phyloP scores from a whole-genome alignment of 2,888 invertebrate genomes.

The Tetranychus truncatus region DNA sequence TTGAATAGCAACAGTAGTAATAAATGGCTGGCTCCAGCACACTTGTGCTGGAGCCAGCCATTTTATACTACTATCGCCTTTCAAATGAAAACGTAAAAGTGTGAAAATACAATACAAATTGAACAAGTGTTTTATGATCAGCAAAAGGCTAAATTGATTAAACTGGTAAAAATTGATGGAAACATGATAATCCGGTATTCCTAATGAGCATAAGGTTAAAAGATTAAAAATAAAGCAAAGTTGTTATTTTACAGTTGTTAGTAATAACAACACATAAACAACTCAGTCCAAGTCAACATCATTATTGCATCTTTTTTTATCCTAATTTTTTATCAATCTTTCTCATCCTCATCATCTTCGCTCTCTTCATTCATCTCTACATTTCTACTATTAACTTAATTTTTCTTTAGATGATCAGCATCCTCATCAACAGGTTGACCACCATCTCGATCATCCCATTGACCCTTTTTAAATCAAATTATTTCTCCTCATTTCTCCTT shows the following conservation, averaged over 20 bases:
- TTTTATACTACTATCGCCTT: too few species aligned
- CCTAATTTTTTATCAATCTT: background rate
- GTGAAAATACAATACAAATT: too few species aligned
- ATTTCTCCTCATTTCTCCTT: background rate
- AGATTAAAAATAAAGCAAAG: too few species aligned
- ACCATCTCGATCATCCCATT: background rate
- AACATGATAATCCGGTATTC: too few species aligned
- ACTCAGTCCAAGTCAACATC: background rate
- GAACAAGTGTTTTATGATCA: too few species aligned
- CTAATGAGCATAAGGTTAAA: too few species aligned
- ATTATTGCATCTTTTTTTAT: background rate
- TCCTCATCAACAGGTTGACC: slow-evolving; percentile 1
- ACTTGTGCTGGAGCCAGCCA: too few species aligned
- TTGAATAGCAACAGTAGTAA: too few species aligned
- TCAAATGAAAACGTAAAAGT: too few species aligned
- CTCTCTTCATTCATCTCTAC: background rate
- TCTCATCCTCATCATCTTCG: background rate
- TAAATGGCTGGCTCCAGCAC: too few species aligned
- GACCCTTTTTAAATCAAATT: background rate
- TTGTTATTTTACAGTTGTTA: background rate
- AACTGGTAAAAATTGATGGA: too few species aligned
- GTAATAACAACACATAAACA: background rate
- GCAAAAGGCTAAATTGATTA: too few species aligned
- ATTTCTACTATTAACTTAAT: background rate
- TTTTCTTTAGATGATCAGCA: background rate